Evolutionary conservation across 2,888 invertebrate species (phyloP), one percentile per base, ranked within the genome.

Genomic region (Hypercompe scribonia): DNA sequence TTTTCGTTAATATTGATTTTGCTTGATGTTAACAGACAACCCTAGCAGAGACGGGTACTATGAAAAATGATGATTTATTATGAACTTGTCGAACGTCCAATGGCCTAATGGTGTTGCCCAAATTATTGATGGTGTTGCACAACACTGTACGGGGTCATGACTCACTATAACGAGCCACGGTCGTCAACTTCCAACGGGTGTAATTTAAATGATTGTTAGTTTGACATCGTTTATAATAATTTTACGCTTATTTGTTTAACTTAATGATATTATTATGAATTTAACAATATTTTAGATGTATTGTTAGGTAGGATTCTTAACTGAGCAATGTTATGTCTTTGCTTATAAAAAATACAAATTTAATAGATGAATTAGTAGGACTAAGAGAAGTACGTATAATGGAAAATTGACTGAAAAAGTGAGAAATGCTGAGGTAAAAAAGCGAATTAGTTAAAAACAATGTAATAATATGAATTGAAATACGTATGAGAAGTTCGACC

Each of bases 11-110:
- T 69, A 75, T 31, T 5, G 65, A 75, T 65, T 68, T 68, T 42
- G 8, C 31, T 54, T 39, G 28, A 42, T n/a, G 21, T 61, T 68
- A 33, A 33, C 24, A 33, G 69, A 64, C 72, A 78, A 68, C 75
- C 74, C 75, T 73, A 75, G 42, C 71, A 70, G 71, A 34, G 65
- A 65, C 68, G 70, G 74, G 70, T 58, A 70, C 61, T 72, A 77
- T 82, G 80, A 88, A 87, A 89, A 88, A 89, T 86, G 77, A 89
- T 90, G 89, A 90, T 89, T 89, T 88, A 89, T 88, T 82, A 86
- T 83, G 74, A 85, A 87, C 85, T 80, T 68, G 68, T 71, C 72
- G 77, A 78, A 66, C 75, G 58, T 61, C 75, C 75, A 50, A 68
- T 76, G 76, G 72, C 76, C 81, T 88, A 89, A 90, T 90, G 87